Base-by-base conservation (phyloP, 2,797 vertebrate genomes). In the Lepus oiostolus region DNA sequence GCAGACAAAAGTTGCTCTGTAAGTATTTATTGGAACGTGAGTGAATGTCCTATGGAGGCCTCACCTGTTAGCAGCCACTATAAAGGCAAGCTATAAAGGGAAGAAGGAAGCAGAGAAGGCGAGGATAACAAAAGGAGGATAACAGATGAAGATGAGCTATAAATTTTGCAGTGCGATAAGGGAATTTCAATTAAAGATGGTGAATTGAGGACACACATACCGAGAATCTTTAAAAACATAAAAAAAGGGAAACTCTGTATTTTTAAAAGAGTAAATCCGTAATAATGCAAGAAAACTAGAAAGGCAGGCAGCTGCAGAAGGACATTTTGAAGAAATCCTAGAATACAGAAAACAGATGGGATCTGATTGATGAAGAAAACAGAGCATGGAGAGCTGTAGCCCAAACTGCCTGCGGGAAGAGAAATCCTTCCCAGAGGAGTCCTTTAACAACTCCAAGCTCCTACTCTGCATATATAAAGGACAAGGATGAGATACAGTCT, bases 311-410 rank as follows among this genome's bases (percentile, higher is more conserved):
- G 50, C 77, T 81, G 68, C 52, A 91, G 50, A 91, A 91, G 84
- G 81, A 88, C 50, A 67, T 42, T 65, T 79, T 85, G 65, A 88
- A 87, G 68, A 96, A 89, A 70, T 93, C 77, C n/a, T 85, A 67
- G 71, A 88, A 91, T 87, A 84, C 1, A 63, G 85, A 96, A 85
- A 32, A 47, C 85, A 88, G 58, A 90, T 94, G 63, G 81, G 28
- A 65, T 82, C 58, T 71, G 42, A 70, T 11, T 87, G 72, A 90
- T 82, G 75, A 95, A 81, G 72, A 68, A 82, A 96, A 91, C n/a
- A 30, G 63, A 77, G 74, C 42, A 47, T 38, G 30, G 72, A 2
- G 65, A 85, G 28, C 17, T 82, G 16, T 63, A 84, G 52, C 58
- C 81, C 77, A 60, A 94, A 84, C 91, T 84, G 38, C 26, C 52